Evolutionary conservation across 2,797 vertebrate species (phyloP).

Genomic region (Okamejei kenojei): DNA sequence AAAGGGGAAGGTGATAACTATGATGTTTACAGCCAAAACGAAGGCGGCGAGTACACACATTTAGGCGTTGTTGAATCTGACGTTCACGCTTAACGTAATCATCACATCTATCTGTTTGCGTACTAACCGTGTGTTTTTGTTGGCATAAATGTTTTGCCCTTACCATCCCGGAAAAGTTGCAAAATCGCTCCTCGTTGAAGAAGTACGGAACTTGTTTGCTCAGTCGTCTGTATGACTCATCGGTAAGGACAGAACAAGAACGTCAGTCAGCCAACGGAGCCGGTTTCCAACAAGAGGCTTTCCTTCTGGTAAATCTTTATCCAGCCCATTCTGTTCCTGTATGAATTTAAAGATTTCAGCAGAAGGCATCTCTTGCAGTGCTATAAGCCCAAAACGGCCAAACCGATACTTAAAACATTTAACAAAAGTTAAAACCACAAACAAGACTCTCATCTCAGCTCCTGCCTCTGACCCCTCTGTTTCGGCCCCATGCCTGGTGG

Average conservation of each 20-base stretch:
- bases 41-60: too few species aligned
- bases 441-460: too few species aligned
- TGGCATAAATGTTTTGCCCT: background rate
- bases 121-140: background rate
- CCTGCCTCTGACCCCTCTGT: too few species aligned
- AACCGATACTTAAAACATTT: too few species aligned
- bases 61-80: background rate
- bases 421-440: too few species aligned
- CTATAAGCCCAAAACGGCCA: too few species aligned
- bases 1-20: background rate
- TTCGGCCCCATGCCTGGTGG: too few species aligned
- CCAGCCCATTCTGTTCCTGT: background rate
- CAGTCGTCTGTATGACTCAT: background rate
- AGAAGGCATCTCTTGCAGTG: background rate
- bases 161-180: background rate
- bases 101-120: background rate
- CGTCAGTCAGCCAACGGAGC: background rate
- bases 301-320: background rate
- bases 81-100: background rate
- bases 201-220: background rate
- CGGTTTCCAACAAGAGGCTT: background rate
- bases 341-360: background rate
- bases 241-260: background rate
- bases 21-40: background rate
- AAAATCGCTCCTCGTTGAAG: background rate